Percentiles rank a stretch among this genome's conserved stretches.
Evolutionary conservation across 2,113 vertebrate genomes (phyloP).

Genomic region (Aythya baeri): DNA sequence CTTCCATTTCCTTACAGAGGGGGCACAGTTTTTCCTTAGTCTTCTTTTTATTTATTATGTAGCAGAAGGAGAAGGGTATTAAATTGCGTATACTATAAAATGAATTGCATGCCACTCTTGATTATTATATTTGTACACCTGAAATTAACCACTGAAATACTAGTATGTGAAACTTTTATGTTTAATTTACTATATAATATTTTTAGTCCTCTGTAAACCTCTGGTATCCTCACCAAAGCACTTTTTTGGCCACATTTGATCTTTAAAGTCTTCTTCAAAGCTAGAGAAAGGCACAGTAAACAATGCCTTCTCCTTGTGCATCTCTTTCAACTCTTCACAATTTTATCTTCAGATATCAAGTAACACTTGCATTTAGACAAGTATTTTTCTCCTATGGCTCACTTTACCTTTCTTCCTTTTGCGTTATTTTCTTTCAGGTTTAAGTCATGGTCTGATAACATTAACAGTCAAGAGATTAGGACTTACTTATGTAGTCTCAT

Average conservation of each 20-base stretch:
- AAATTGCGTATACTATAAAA: too few relatives aligned
- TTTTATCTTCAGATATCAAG: background rate
- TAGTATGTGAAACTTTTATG: background rate
- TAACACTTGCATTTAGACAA: background rate
- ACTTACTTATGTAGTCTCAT: background rate
- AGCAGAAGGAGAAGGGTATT: background rate
- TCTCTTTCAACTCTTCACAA: background rate
- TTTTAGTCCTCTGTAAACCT: background rate
- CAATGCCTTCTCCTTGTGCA: rapidly evolving
- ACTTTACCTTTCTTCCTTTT: background rate
- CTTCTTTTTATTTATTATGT: too few relatives aligned
- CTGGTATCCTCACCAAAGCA: background rate
- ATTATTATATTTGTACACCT: background rate
- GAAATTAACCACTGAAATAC: background rate
- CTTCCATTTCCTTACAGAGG: too few relatives aligned
- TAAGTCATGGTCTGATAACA: background rate
- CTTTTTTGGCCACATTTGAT: background rate
- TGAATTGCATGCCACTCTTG: background rate
- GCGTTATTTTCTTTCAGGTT: background rate
- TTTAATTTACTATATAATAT: background rate
- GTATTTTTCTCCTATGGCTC: background rate
- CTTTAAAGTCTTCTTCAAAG: background rate
- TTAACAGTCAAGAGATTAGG: background rate
- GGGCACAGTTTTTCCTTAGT: too few relatives aligned
- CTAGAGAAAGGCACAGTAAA: background rate